phyloP scores from a whole-genome alignment of 2,113 vertebrate genomes.

The Tachycineta bicolor region DNA sequence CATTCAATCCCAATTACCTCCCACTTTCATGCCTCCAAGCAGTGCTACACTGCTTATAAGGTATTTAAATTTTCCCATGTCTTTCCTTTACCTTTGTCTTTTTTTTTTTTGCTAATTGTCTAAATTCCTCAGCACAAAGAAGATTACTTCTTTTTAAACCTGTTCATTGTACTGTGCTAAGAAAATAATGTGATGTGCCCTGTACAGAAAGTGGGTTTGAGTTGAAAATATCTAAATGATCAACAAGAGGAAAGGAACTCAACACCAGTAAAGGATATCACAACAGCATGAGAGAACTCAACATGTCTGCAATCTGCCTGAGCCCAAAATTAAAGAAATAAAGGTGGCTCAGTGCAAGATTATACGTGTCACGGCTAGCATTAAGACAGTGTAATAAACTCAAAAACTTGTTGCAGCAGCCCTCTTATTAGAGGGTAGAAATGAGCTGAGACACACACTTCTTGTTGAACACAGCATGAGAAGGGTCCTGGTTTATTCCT shows the following conservation, averaged over 20 bases:
- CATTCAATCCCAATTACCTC: not conserved
- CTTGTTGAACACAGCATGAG: not conserved
- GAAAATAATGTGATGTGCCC: not conserved
- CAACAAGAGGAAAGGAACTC: not conserved
- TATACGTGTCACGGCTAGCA: not conserved
- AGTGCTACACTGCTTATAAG: not conserved
- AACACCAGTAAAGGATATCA: not conserved
- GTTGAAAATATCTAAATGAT: not conserved
- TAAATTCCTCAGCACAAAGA: not conserved
- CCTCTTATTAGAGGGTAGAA: not conserved
- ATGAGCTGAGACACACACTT: not conserved
- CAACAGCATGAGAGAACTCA: not conserved
- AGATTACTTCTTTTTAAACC: not conserved
- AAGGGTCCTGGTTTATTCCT: not conserved
- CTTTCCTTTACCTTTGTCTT: not conserved
- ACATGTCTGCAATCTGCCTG: not conserved
- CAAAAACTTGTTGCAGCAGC: not conserved
- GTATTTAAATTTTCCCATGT: not conserved
- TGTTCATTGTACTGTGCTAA: not conserved
- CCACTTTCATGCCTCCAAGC: not conserved
- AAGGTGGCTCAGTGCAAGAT: not conserved
- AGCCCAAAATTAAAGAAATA: not conserved
- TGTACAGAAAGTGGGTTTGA: not conserved
- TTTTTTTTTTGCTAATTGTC: not conserved
- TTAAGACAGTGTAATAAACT: not conserved